phyloP scores from a whole-genome alignment of 2,113 vertebrate species.

The Limanda limanda region DNA sequence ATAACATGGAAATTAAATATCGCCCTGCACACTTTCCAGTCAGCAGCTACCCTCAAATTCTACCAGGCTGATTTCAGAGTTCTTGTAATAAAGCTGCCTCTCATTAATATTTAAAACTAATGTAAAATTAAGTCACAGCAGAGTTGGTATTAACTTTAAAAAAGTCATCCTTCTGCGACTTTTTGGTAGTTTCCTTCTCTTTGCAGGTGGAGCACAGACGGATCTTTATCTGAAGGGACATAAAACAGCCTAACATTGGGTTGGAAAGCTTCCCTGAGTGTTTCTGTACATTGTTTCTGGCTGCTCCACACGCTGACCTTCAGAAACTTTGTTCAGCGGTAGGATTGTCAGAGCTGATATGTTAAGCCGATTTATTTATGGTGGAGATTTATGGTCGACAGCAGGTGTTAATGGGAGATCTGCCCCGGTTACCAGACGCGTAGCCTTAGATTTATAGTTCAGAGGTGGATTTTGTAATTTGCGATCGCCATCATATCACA shows the following conservation, averaged over 20 bases:
- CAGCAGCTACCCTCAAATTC: constrained; percentile 6
- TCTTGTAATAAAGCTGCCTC: constrained; percentile 15
- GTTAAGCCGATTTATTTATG: not conserved
- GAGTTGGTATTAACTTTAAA: constrained; percentile 1
- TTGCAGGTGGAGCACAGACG: constrained; percentile 1
- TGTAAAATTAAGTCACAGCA: constrained; percentile 1
- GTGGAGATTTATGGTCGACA: not conserved
- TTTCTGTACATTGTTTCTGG: not conserved
- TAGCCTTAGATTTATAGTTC: not conserved
- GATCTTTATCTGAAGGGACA: not conserved
- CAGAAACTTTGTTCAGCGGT: not conserved
- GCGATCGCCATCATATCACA: not conserved
- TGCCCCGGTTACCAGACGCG: not conserved
- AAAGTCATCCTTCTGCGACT: not conserved
- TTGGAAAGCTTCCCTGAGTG: not conserved
- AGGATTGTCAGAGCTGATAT: not conserved
- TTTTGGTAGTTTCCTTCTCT: not conserved
- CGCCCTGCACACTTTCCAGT: not conserved
- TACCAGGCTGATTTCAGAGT: constrained; percentile 6
- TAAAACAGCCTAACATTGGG: not conserved
- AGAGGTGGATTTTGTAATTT: not conserved
- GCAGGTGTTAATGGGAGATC: constrained; percentile 1
- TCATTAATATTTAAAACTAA: constrained; percentile 20
- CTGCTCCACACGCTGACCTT: constrained; percentile 7
- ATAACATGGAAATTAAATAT: constrained; percentile 44